Base-by-base conservation (phyloP, 2,888 invertebrate genomes). In the Aricia artaxerxes region DNA sequence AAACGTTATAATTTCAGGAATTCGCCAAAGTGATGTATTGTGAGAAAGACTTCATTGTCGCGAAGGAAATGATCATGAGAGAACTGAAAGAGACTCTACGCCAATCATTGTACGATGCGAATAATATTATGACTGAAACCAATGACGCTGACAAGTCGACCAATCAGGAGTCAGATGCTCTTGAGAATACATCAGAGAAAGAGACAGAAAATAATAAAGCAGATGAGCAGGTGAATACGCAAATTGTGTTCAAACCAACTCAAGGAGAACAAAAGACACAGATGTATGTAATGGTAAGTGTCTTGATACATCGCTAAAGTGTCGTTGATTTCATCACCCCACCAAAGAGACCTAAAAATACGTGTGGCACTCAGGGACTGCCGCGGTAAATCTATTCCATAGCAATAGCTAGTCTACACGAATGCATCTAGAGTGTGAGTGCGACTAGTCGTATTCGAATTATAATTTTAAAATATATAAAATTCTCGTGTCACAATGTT, bases 1-100 rank as follows among this genome's bases (percentile, higher is more conserved):
- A 0, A 64, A 64, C 31, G 1, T 64, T 31, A 31, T 16, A 24
- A 24, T 82, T 82, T 79, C 64, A 82, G 82, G 35, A 61, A 16
- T n/a, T 82, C 5, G 9, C 80, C 6, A 79, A 79, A 40, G 78
- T 80, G 4, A 31, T 82, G 40, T 81, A 78, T 57, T 31, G 64
- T 1, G 80, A 82, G 38, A 81, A 80, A 73, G 82, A 82, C 13
- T 82, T 81, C 24, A 31, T 82, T 2, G 44, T 75, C 40, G 73
- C 60, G 7, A 81, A 82, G 78, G 73, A 80, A 9, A 49, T 78
- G 38, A 75, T 82, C 5, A 60, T 57, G 16, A 40, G 64, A 16
- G 79, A 82, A 11, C 40, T 73, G 1, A 81, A 80, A 72, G 64
- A 35, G 13, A 81, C 78, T 73, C 9, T 79, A 11, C 53, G 40